Percentiles rank a stretch among this genome's conserved stretches.
Conservation (phyloP, 2,113 vertebrate genomes). For the Cyprinodon variegatus region DNA sequence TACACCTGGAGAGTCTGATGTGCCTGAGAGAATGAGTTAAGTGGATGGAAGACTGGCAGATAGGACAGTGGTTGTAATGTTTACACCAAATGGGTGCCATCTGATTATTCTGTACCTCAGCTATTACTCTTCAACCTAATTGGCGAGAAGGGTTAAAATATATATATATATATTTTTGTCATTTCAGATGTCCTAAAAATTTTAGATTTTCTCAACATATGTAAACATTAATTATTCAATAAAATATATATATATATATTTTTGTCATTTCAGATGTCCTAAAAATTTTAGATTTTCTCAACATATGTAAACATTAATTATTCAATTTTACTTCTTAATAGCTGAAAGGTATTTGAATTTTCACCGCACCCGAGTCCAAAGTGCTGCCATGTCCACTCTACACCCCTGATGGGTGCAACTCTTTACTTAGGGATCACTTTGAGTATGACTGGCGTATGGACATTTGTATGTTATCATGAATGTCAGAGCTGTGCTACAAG, state of each 20-base stretch:
- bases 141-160: no score
- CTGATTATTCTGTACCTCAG: slow-evolving; percentile 50
- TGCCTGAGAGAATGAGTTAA: slow-evolving; percentile 77
- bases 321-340: neutral
- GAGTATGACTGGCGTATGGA: slow-evolving; percentile 66
- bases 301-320: no score
- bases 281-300: neutral
- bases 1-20: slow-evolving; percentile 79
- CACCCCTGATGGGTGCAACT: slow-evolving; percentile 66
- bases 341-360: slow-evolving; percentile 57
- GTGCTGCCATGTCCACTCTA: slow-evolving; percentile 56
- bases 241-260: no score
- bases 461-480: slow-evolving; percentile 61
- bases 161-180: no score
- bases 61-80: slow-evolving; percentile 23
- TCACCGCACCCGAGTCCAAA: slow-evolving; percentile 32
- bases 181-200: neutral
- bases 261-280: neutral
- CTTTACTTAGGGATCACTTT: slow-evolving; percentile 49
- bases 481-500: slow-evolving; percentile 46
- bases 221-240: neutral
- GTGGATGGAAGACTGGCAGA: slow-evolving; percentile 59
- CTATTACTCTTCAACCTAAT: slow-evolving; percentile 32
- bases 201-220: neutral
- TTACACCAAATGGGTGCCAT: slow-evolving; percentile 27